These are phyloP conservation scores for Euura saliciscinereae DNA, from an alignment of 1,140 invertebrate species.

Conservation along the genomic window DNA sequence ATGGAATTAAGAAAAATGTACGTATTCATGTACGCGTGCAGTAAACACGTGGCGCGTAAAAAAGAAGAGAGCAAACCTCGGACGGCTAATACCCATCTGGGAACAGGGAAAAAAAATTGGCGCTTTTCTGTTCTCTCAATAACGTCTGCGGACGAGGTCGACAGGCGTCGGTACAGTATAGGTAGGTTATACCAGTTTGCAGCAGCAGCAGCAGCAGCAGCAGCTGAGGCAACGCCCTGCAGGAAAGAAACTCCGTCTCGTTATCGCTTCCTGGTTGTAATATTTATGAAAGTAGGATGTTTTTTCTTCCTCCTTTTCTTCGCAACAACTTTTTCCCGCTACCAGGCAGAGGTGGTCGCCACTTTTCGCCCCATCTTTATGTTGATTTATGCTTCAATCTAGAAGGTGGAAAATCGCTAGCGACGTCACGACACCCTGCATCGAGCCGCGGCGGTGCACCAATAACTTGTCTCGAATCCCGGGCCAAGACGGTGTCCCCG, in stretches of 20 bases:
- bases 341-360: not conserved
- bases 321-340: conserved; percentile 2
- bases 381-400: conserved; percentile 4
- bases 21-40: too few relatives aligned
- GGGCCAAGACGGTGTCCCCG: too few relatives aligned
- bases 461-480: not conserved
- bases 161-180: too few relatives aligned
- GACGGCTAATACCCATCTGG: too few relatives aligned
- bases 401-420: not conserved
- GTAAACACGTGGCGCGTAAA: too few relatives aligned
- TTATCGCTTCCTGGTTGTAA: conserved; percentile 7
- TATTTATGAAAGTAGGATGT: not conserved
- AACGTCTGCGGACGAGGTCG: too few relatives aligned
- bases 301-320: not conserved
- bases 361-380: not conserved
- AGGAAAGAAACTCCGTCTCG: not conserved
- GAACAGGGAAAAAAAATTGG: too few relatives aligned
- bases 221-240: not conserved
- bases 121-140: too few relatives aligned
- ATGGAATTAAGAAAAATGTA: too few relatives aligned
- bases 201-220: too few relatives aligned
- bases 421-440: not conserved
- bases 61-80: too few relatives aligned
- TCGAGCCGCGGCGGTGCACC: not conserved
- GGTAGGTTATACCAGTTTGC: too few relatives aligned